Percentiles rank a stretch among this genome's conserved stretches.
phyloP scores from a whole-genome alignment of 2,113 vertebrate genomes.

The Rhea pennata region DNA sequence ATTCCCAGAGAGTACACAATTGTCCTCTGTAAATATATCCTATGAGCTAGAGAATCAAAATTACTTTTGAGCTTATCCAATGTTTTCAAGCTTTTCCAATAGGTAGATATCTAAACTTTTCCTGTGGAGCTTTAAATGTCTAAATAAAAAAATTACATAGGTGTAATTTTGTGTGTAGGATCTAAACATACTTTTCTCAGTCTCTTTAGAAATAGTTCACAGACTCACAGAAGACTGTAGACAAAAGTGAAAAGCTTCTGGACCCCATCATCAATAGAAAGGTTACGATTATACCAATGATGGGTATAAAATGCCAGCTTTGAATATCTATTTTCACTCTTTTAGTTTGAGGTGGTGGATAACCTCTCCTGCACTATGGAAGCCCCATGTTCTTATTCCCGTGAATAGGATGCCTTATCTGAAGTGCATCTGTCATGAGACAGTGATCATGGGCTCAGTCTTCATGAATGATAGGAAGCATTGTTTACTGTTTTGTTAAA shows the following conservation, averaged over 20 bases:
- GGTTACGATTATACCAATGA: not conserved
- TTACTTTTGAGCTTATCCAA: not conserved
- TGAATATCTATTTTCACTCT: not conserved
- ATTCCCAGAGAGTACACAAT: not conserved
- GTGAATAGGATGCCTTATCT: not conserved
- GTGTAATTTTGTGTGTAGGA: not conserved
- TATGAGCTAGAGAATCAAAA: not conserved
- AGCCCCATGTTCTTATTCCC: not conserved
- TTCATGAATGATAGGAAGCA: rapidly evolving
- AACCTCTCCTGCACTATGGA: not conserved
- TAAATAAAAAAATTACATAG: not conserved
- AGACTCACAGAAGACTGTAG: not conserved
- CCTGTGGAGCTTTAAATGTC: not conserved
- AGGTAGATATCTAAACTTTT: not conserved
- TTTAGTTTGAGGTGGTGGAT: not conserved
- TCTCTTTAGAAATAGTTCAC: not conserved
- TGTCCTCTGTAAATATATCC: not conserved
- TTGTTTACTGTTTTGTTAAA: not conserved
- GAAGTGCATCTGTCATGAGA: not conserved
- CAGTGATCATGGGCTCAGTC: not conserved
- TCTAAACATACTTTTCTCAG: not conserved
- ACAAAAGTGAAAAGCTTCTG: not conserved
- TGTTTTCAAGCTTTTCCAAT: not conserved
- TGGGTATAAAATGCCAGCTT: not conserved
- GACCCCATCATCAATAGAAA: rapidly evolving